Evolutionary conservation across 2,113 vertebrate species (phyloP).

Genomic region (Orthochromis indermauri): DNA sequence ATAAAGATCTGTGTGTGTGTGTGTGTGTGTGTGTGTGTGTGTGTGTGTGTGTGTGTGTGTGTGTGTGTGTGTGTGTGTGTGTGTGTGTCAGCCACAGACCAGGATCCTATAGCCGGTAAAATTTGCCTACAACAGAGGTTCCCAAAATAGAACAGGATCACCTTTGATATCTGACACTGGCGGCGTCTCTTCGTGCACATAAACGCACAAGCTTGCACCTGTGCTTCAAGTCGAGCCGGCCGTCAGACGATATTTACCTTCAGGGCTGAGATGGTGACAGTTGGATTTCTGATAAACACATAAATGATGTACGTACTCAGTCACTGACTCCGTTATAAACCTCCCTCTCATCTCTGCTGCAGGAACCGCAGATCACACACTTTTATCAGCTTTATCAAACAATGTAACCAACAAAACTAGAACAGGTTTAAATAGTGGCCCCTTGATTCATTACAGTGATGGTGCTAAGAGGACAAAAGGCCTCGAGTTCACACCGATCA

Average conservation of each 20-base stretch:
- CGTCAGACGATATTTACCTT: slow-evolving; percentile 15
- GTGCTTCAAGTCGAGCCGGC: background rate
- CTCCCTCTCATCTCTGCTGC: background rate
- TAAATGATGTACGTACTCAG: background rate
- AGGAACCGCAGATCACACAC: background rate
- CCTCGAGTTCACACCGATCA: accelerated
- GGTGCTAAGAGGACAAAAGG: background rate
- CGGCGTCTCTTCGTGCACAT: background rate
- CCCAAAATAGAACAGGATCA: slow-evolving; percentile 26
- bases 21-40: background rate
- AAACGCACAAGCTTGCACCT: background rate
- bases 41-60: background rate
- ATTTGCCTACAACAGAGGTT: slow-evolving; percentile 3
- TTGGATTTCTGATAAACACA: slow-evolving; percentile 17
- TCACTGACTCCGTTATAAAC: background rate
- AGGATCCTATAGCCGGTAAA: background rate
- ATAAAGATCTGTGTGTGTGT: accelerated
- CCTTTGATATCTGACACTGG: slow-evolving; percentile 36
- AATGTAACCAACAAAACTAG: background rate
- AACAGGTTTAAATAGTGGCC: accelerated
- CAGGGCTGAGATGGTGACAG: slow-evolving; percentile 14
- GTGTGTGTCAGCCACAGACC: background rate
- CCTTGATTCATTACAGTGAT: background rate
- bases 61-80: background rate
- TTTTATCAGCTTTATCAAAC: background rate